These are phyloP conservation scores for Calidris pugnax DNA, from an alignment of 2,113 vertebrate species.

Conservation along the genomic window DNA sequence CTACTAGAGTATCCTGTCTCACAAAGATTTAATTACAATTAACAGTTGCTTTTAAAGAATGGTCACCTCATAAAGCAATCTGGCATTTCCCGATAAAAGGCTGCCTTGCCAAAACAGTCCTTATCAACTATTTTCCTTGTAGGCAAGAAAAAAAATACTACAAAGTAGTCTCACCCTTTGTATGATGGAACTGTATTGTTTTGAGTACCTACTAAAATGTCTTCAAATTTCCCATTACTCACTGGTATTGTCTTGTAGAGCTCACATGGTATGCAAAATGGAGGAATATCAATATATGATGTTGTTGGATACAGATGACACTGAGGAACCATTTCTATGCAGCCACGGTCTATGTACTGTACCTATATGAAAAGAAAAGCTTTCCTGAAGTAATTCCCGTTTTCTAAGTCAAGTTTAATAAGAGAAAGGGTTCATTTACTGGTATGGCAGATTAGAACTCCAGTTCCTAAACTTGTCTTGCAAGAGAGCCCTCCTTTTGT, in stretches of 20 bases:
- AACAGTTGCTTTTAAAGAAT: neutral
- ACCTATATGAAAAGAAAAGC: slow-evolving; percentile 69
- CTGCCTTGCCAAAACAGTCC: neutral
- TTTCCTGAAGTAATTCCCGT: neutral
- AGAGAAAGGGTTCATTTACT: fast-evolving
- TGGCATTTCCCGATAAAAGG: neutral
- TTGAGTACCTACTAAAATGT: neutral
- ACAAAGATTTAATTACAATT: neutral
- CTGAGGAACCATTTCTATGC: slow-evolving; percentile 85
- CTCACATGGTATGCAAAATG: slow-evolving; percentile 88
- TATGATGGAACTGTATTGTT: neutral
- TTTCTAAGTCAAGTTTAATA: neutral
- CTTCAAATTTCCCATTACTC: slow-evolving; percentile 43
- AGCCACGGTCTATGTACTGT: slow-evolving; percentile 85
- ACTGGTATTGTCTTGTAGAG: slow-evolving; percentile 84
- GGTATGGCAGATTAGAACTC: neutral
- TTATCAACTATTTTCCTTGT: neutral
- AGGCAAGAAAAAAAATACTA: neutral
- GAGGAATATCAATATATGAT: slow-evolving; percentile 81
- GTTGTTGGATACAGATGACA: slow-evolving; percentile 88
- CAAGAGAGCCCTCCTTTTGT: neutral
- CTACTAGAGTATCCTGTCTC: neutral
- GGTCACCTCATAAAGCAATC: neutral
- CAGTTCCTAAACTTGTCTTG: neutral
- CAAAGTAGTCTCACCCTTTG: neutral